Evolutionary conservation across 2,797 vertebrate genomes (phyloP), one percentile per base, ranked within the genome.

Genomic region (Gephyroberyx darwinii): DNA sequence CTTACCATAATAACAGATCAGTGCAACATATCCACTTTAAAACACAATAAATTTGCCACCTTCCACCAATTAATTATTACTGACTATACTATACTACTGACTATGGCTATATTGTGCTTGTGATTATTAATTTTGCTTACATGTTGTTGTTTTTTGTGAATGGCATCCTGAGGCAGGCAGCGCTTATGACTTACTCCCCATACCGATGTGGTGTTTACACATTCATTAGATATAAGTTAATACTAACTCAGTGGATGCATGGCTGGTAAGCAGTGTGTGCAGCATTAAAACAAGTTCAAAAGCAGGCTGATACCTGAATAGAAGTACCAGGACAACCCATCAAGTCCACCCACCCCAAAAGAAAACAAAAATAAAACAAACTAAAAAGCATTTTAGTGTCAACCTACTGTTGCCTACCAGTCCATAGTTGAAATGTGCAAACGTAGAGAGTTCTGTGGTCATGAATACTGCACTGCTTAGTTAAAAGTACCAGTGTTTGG

Each of bases 371-470:
- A 57, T 10, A 56, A 26, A 68, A 75, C 39, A 31, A 62, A 57
- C 45, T 3, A 26, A 55, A 13, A 45, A 54, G 56, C 61, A 19
- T 62, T 77, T 86, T 89, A 89, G 88, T 88, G 88, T 88, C 71
- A 82, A 79, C 76, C 76, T 86, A 84, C 78, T 83, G 70, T 79
- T 74, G 41, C 39, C 70, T 71, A 80, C 69, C 67, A 69, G 65
- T 59, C 63, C 41, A 55, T 48, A 51, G 53, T 63, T 62, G 61
- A 52, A 75, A 35, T 35, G 33, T 35, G 87, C 75, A 90, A 86
- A 88, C 77, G 73, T 71, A 61, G 8, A 53, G 80, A 65, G 57
- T 77, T 83, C 66, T 79, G 81, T 83, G 84, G 77, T 80, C 52
- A 52, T 47, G 54, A 76, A 79, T 65, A 65, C 70, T 77, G 69